A percentile compares a stretch with the other conserved stretches of the same genome.
Conservation (phyloP, 2,113 vertebrate species). For the Mormyrus lacerda region DNA sequence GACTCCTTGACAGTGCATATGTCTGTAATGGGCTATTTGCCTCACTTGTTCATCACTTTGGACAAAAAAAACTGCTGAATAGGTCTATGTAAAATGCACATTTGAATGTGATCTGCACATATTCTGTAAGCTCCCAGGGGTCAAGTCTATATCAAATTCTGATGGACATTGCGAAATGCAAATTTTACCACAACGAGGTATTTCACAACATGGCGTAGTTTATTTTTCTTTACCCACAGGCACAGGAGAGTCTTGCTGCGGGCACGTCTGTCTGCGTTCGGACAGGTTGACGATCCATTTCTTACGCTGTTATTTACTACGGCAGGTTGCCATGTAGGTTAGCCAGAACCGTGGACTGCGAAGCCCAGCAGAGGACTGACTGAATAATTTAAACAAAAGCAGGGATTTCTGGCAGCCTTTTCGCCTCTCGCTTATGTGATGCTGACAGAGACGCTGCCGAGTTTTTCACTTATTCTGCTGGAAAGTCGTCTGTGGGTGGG, state of each 20-base stretch:
- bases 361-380: not conserved
- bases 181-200: not conserved
- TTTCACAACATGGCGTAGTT: not conserved
- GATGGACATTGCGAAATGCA: not conserved
- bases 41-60: not conserved
- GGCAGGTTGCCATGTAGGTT: not conserved
- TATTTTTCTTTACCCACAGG: not conserved
- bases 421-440: not conserved
- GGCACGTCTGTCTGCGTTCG: not conserved
- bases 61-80: not conserved
- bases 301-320: not conserved
- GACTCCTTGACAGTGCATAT: not conserved
- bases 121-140: not conserved
- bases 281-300: not conserved
- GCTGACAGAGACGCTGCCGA: not conserved
- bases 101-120: not conserved
- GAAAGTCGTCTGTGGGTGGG: constrained; percentile 44
- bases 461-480: constrained; percentile 13
- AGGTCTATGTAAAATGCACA: not conserved
- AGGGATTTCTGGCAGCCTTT: not conserved
- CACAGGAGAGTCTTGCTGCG: not conserved
- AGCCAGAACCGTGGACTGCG: not conserved
- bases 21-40: not conserved
- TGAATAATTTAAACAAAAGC: not conserved
- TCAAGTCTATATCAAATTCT: not conserved